Evolutionary conservation across 2,888 invertebrate genomes (phyloP).

Genomic region (Mythimna ferrago): DNA sequence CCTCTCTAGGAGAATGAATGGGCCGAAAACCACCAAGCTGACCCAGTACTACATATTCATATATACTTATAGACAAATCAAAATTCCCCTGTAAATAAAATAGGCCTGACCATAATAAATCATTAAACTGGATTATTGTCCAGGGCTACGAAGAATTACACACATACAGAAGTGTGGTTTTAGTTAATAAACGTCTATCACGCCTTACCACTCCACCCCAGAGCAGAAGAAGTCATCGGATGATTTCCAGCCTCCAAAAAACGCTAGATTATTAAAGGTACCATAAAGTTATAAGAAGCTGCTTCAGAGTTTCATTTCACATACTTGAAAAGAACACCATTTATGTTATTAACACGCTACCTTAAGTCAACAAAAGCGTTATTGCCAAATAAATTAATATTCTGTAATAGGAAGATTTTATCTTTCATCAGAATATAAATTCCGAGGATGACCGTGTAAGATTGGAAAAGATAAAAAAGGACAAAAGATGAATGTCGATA

Average conservation of each 20-base stretch:
- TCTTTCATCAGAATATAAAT: constrained; percentile 63
- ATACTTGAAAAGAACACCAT: background rate
- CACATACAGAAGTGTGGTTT: too few relatives aligned
- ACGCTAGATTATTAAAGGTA: too few relatives aligned
- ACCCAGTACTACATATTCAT: too few relatives aligned
- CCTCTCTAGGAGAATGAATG: too few relatives aligned
- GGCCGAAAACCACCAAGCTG: too few relatives aligned
- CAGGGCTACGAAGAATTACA: too few relatives aligned
- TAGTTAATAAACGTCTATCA: too few relatives aligned
- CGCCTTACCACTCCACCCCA: too few relatives aligned
- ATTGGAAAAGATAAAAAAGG: constrained; percentile 71
- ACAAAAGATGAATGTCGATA: constrained; percentile 65
- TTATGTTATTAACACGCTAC: constrained; percentile 7
- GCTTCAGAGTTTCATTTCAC: background rate
- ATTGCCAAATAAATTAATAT: constrained; percentile 54
- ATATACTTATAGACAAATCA: too few relatives aligned
- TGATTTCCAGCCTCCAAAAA: background rate
- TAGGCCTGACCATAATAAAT: background rate
- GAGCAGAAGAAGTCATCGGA: background rate
- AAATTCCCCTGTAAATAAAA: too few relatives aligned
- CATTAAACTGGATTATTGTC: background rate
- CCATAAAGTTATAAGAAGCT: too few relatives aligned
- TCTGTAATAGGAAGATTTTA: constrained; percentile 47
- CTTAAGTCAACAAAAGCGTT: constrained; percentile 24
- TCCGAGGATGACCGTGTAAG: constrained; percentile 71